Percentiles rank a stretch among this genome's conserved stretches.
Evolutionary conservation across 2,888 invertebrate species (phyloP).

Genomic region (Baronia brevicornis): DNA sequence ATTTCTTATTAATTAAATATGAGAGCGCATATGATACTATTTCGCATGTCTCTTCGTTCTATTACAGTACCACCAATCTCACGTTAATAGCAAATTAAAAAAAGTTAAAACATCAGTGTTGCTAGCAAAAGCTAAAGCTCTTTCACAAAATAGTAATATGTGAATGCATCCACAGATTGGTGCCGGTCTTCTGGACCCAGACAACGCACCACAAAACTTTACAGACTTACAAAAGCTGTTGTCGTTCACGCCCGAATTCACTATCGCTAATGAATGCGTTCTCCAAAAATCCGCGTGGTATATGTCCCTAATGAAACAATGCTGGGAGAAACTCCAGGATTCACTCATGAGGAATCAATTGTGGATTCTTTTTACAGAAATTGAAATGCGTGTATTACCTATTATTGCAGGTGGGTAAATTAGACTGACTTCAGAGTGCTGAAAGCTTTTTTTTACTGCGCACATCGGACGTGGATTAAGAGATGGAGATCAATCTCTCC

Average conservation of each 20-base stretch:
- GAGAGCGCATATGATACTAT: too few species aligned
- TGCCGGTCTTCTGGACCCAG: conserved; percentile 55
- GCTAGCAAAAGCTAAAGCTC: background rate
- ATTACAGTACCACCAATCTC: too few species aligned
- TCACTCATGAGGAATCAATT: conserved; percentile 37
- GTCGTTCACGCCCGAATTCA: conserved; percentile 32
- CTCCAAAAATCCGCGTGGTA: conserved; percentile 51
- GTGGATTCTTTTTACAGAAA: conserved; percentile 54
- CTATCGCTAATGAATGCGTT: conserved; percentile 40
- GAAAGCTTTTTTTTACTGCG: too few species aligned
- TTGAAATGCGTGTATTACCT: conserved; percentile 63
- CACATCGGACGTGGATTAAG: too few species aligned
- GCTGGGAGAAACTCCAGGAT: conserved; percentile 25
- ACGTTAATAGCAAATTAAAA: too few species aligned
- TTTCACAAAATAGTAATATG: too few species aligned
- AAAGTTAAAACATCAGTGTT: background rate
- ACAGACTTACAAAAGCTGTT: conserved; percentile 42
- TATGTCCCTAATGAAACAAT: conserved; percentile 33
- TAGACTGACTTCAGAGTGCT: too few species aligned
- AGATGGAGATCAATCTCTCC: too few species aligned
- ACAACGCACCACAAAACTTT: conserved; percentile 52
- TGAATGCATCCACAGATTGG: conserved; percentile 41
- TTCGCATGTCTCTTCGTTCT: background rate
- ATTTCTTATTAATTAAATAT: too few species aligned
- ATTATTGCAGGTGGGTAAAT: conserved; percentile 52